These are phyloP conservation scores for Rotaria socialis DNA, from an alignment of 2,888 invertebrate species.

Conservation along the genomic window DNA sequence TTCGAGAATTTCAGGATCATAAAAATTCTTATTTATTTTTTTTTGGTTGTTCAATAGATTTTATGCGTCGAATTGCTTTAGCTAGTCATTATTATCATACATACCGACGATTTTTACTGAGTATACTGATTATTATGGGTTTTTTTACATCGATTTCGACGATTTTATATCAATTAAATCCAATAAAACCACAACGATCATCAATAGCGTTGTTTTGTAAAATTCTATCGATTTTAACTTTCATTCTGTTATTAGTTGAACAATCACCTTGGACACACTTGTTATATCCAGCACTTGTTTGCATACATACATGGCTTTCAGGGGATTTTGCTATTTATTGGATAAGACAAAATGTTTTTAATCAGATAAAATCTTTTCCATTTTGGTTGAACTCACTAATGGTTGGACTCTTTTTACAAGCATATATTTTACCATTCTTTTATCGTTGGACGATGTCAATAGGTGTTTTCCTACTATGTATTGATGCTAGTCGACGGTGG, in stretches of 20 bases:
- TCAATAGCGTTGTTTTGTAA: not conserved
- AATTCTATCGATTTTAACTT: not conserved
- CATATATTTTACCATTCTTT: conserved; percentile 23
- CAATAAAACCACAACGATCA: not conserved
- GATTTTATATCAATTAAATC: not conserved
- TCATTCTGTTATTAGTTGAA: not conserved
- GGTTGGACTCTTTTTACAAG: not conserved
- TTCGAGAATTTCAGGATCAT: too few species aligned
- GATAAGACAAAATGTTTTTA: not conserved
- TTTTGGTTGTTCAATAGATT: not conserved
- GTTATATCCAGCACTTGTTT: conserved; percentile 4
- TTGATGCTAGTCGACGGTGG: not conserved
- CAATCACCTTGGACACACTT: conserved; percentile 29
- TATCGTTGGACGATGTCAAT: not conserved
- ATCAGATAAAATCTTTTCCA: not conserved
- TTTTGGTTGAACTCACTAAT: not conserved
- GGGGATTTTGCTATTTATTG: not conserved
- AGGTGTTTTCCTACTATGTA: not conserved
- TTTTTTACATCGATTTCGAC: not conserved
- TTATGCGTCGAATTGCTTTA: not conserved
- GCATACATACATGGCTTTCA: not conserved
- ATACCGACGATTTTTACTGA: not conserved
- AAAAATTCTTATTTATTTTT: not conserved
- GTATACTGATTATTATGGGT: not conserved
- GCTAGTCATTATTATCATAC: conserved; percentile 34